Conservation (phyloP, 2,797 vertebrate species). For the Xenopus petersii region DNA sequence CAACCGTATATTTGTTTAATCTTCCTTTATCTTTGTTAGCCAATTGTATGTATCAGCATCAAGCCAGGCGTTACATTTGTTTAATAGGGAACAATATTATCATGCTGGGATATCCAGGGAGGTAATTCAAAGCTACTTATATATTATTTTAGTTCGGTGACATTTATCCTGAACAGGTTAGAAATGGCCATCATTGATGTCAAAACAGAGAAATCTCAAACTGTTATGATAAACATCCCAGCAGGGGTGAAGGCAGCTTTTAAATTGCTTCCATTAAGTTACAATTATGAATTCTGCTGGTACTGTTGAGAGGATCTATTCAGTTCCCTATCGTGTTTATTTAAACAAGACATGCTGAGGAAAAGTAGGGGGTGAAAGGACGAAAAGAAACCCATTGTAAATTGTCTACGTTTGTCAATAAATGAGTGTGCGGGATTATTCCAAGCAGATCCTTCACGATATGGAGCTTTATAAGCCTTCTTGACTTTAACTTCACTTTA, state of each 20-base stretch:
- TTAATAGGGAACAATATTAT: constrained; percentile 32
- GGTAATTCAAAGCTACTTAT: constrained; percentile 39
- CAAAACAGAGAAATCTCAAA: constrained; percentile 58
- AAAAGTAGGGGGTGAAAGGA: background rate
- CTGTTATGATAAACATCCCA: constrained; percentile 64
- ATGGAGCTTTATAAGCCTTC: too few relatives aligned
- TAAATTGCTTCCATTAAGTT: constrained; percentile 65
- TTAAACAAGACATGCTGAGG: constrained; percentile 41
- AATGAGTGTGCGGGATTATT: too few relatives aligned
- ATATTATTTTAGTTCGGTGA: constrained; percentile 50
- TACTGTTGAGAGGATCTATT: constrained; percentile 51
- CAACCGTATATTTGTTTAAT: too few relatives aligned
- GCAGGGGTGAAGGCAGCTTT: constrained; percentile 57
- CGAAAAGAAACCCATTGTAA: constrained; percentile 9
- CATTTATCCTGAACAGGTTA: constrained; percentile 63
- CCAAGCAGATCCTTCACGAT: too few relatives aligned
- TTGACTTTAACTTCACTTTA: too few relatives aligned
- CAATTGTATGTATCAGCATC: too few relatives aligned
- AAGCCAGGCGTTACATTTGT: background rate
- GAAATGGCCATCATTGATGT: constrained; percentile 55
- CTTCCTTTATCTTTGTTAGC: too few relatives aligned
- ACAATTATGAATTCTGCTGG: constrained; percentile 62
- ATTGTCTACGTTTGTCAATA: constrained; percentile 1
- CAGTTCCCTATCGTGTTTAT: constrained; percentile 58
- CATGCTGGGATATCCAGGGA: constrained; percentile 43